Evolutionary conservation across 2,888 invertebrate genomes (phyloP), one percentile per base, ranked within the genome.

Genomic region (Agonopterix arenella): DNA sequence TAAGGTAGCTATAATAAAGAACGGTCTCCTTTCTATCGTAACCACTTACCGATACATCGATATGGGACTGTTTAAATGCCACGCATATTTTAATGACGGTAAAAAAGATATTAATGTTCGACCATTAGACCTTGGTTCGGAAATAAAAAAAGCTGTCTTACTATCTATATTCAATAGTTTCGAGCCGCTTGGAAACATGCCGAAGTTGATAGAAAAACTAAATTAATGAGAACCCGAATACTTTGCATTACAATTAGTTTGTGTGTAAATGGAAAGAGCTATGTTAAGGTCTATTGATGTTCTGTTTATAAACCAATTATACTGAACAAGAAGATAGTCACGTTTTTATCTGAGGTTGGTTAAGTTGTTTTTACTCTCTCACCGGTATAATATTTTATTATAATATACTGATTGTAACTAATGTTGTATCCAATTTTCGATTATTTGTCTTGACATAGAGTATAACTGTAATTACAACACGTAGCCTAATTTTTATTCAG

Each of bases 51-150:
- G 57, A 69, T 60, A 67, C 61, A 59, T 51, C 55, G 59, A 64
- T 57, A 52, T 52, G 46, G 44, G 54, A 52, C 52, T 58, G 57
- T 62, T 65, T 64, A 66, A 73, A 79, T 68, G 66, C 71, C 67
- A 65, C 62, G 71, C 66, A 71, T 71, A 72, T 73, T 73, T 72
- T 72, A 70, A 72, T 67, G 64, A 53, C 52, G 59, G 64, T 70
- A 65, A 68, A 69, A 76, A 68, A 68, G 62, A 69, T 72, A 73
- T 68, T 70, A 72, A 73, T 74, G 74, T 64, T 60, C 55, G 54
- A 59, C 61, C 71, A 74, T 77, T 73, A 71, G 63, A 69, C 58
- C 62, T 63, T 58, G 62, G 53, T 65, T 66, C 67, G 63, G 53
- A 53, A 52, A 60, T 61, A 53, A 61, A 70, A 70, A 68, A 69